Evolutionary conservation across 2,888 invertebrate species (phyloP).

Genomic region (Oxyscelio sp.): DNA sequence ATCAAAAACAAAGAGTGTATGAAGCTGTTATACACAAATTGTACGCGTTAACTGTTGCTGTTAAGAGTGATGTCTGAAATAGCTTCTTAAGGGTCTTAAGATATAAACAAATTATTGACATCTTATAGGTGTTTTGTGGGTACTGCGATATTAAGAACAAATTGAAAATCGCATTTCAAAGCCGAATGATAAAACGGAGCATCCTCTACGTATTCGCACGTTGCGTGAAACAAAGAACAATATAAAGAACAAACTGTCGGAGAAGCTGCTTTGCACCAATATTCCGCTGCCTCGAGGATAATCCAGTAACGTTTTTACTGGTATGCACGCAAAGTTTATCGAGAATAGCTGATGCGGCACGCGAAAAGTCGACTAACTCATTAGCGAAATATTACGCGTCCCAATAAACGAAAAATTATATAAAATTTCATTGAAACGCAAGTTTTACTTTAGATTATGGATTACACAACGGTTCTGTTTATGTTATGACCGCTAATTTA

Average conservation of each 20-base stretch:
- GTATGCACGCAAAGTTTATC: conserved; percentile 61
- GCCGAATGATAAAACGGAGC: conserved; percentile 41
- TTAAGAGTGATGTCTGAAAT: conserved; percentile 78
- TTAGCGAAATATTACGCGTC: conserved; percentile 51
- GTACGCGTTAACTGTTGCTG: conserved; percentile 80
- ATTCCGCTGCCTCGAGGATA: conserved; percentile 65
- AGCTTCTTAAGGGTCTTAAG: conserved; percentile 77
- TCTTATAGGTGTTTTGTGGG: conserved; percentile 63
- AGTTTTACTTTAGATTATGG: background rate
- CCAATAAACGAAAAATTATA: conserved; percentile 68
- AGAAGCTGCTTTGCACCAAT: conserved; percentile 70
- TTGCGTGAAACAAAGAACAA: conserved; percentile 62
- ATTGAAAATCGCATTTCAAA: conserved; percentile 33
- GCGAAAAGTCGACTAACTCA: conserved; percentile 67
- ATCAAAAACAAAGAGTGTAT: conserved; percentile 57
- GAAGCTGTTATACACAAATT: conserved; percentile 61
- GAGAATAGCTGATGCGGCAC: conserved; percentile 62
- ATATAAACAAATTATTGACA: conserved; percentile 52
- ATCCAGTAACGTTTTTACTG: conserved; percentile 66
- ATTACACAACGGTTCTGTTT: background rate
- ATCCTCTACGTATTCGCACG: conserved; percentile 60
- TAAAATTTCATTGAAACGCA: conserved; percentile 7
- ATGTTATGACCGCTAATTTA: background rate
- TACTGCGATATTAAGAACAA: conserved; percentile 54
- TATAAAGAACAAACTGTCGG: conserved; percentile 78